Conservation (phyloP, 30 jellyfish, hydroid and myxozoan species). For the Rhopilema esculentum region DNA sequence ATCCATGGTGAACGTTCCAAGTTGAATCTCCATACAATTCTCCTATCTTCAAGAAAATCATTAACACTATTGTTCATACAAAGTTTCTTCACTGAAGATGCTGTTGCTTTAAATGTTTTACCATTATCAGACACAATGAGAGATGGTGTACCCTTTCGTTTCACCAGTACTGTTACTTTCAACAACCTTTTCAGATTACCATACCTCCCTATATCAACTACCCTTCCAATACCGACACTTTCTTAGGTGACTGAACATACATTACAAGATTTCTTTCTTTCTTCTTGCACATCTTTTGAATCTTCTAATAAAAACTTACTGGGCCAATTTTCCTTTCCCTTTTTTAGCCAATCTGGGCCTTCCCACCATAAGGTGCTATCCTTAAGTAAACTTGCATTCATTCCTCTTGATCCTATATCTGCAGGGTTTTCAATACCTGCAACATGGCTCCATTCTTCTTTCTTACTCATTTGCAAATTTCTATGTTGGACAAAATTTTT, state of each 20-base stretch:
- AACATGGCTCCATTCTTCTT: constrained; percentile 54
- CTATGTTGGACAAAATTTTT: constrained; percentile 6
- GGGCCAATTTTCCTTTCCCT: constrained; percentile 39
- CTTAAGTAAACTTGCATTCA: neutral
- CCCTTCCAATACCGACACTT: neutral
- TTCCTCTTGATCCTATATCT: constrained; percentile 34
- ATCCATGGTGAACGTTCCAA: constrained; percentile 18
- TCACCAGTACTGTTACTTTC: constrained; percentile 40
- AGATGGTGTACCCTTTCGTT: constrained; percentile 10
- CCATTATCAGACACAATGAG: constrained; percentile 14
- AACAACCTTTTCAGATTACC: neutral
- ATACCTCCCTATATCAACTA: neutral
- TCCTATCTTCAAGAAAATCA: neutral
- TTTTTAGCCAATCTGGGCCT: constrained; percentile 33
- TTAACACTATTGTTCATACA: neutral
- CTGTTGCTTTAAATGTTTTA: neutral
- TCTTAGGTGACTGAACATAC: neutral
- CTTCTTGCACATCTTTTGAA: constrained; percentile 7
- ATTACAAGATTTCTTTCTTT: constrained; percentile 17
- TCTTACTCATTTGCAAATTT: neutral
- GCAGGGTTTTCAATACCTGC: constrained; percentile 57
- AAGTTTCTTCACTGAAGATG: neutral
- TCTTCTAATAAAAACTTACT: neutral
- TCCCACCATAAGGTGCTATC: constrained; percentile 21
- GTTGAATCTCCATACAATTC: constrained; percentile 15